Percentiles rank a stretch among this genome's conserved stretches.
Conservation (phyloP, 1,140 invertebrate genomes). For the Ostrea edulis region DNA sequence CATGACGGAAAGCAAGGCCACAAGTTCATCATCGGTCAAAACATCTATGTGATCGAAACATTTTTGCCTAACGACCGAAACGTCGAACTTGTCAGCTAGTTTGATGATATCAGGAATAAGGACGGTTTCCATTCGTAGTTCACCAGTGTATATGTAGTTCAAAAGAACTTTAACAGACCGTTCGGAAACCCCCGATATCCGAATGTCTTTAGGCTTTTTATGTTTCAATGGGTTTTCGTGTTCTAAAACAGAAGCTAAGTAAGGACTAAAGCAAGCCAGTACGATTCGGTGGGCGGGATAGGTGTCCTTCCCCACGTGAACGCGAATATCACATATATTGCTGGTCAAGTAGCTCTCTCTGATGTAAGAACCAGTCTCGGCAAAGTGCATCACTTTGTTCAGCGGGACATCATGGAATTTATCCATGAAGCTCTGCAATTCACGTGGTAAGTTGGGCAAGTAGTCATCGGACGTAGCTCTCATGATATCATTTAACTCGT, state of each 20-base stretch:
- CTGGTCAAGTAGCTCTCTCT: neutral
- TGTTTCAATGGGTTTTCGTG: neutral
- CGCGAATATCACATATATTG: neutral
- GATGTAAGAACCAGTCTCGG: conserved; percentile 17
- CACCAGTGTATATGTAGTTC: conserved; percentile 25
- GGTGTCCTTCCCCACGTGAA: neutral
- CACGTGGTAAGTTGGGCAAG: neutral
- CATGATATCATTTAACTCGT: neutral
- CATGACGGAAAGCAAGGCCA: neutral
- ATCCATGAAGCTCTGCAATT: neutral
- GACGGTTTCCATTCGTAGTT: neutral
- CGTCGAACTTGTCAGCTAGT: neutral
- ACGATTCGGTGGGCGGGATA: conserved; percentile 16
- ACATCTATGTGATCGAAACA: conserved; percentile 9
- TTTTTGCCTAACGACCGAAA: neutral
- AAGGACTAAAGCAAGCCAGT: conserved; percentile 8
- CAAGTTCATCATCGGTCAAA: neutral
- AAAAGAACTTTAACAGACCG: neutral
- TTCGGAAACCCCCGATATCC: conserved; percentile 21
- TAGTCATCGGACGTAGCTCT: neutral
- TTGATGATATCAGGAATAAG: conserved; percentile 32
- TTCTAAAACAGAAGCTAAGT: neutral
- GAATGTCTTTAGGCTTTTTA: conserved; percentile 12
- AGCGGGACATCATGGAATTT: conserved; percentile 34
- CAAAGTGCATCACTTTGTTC: conserved; percentile 30